Percentiles rank a stretch among this genome's conserved stretches.
Evolutionary conservation across 2,888 invertebrate genomes (phyloP).

Genomic region (Melanargia galathea): DNA sequence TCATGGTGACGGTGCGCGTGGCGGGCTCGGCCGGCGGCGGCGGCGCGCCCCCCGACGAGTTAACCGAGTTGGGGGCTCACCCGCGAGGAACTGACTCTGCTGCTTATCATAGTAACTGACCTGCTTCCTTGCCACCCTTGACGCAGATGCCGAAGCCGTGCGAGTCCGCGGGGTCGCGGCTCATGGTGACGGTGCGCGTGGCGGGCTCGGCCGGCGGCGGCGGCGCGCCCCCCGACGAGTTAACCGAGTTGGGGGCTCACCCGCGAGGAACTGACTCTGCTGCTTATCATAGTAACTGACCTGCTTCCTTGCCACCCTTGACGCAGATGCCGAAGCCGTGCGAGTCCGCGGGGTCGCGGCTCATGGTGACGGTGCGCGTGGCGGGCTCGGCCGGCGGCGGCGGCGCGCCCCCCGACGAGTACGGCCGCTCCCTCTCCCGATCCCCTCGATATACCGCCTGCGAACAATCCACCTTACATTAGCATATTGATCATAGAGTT

Average conservation of each 20-base stretch:
- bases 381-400: slow-evolving; percentile 88
- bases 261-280: too few species aligned
- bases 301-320: slow-evolving; percentile 94
- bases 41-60: slow-evolving; percentile 75
- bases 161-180: slow-evolving; percentile 89
- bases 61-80: too few species aligned
- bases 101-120: slow-evolving; percentile 60
- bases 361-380: slow-evolving; percentile 93
- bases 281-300: slow-evolving; percentile 60
- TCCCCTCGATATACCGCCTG: slow-evolving; percentile 81
- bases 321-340: slow-evolving; percentile 96
- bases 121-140: slow-evolving; percentile 94
- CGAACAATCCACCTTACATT: background rate
- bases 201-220: slow-evolving; percentile 88
- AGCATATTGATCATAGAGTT: too few species aligned
- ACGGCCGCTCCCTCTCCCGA: slow-evolving; percentile 78
- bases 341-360: slow-evolving; percentile 89
- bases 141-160: slow-evolving; percentile 96
- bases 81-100: too few species aligned
- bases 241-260: too few species aligned
- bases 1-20: slow-evolving; percentile 93
- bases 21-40: slow-evolving; percentile 88
- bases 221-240: slow-evolving; percentile 75
- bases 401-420: slow-evolving; percentile 81
- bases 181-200: slow-evolving; percentile 93